Conservation (phyloP, 1,140 invertebrate genomes). For the Saccostrea echinata region DNA sequence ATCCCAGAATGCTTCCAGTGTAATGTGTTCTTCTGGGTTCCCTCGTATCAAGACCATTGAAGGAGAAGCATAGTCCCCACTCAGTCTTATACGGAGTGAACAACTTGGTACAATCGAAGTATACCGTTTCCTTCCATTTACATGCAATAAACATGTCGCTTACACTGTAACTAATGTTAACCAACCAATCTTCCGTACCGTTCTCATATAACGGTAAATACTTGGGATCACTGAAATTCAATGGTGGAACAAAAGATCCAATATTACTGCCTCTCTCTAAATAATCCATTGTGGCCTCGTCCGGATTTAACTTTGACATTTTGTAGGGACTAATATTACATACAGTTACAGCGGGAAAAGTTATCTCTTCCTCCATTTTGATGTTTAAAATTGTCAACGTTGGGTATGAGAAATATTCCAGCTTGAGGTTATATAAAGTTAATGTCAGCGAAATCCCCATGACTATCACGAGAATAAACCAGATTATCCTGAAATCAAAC, state of each 20-base stretch:
- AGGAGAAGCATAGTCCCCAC: slow-evolving; percentile 52
- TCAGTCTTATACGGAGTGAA: slow-evolving; percentile 41
- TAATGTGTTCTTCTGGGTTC: background rate
- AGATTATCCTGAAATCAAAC: slow-evolving; percentile 32
- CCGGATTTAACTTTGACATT: background rate
- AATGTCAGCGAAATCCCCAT: slow-evolving; percentile 32
- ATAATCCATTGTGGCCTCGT: slow-evolving; percentile 28
- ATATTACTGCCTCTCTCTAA: slow-evolving; percentile 40
- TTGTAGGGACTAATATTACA: slow-evolving; percentile 44
- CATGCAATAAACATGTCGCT: slow-evolving; percentile 4
- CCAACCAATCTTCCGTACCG: slow-evolving; percentile 30
- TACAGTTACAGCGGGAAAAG: slow-evolving; percentile 46
- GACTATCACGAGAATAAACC: slow-evolving; percentile 30
- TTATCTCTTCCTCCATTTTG: background rate
- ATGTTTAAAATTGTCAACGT: slow-evolving; percentile 43
- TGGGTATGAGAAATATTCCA: slow-evolving; percentile 39
- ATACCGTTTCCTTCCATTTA: background rate
- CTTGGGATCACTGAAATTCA: slow-evolving; percentile 43
- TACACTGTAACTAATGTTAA: background rate
- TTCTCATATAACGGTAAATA: background rate
- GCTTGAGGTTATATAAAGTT: slow-evolving; percentile 7
- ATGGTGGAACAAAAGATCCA: background rate
- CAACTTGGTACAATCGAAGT: slow-evolving; percentile 19
- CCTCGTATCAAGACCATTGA: slow-evolving; percentile 26
- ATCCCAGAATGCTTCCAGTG: slow-evolving; percentile 43